A percentile compares a stretch with the other conserved stretches of the same genome.
phyloP scores from a whole-genome alignment of 2,797 vertebrate species.

The Thamnophis elegans region DNA sequence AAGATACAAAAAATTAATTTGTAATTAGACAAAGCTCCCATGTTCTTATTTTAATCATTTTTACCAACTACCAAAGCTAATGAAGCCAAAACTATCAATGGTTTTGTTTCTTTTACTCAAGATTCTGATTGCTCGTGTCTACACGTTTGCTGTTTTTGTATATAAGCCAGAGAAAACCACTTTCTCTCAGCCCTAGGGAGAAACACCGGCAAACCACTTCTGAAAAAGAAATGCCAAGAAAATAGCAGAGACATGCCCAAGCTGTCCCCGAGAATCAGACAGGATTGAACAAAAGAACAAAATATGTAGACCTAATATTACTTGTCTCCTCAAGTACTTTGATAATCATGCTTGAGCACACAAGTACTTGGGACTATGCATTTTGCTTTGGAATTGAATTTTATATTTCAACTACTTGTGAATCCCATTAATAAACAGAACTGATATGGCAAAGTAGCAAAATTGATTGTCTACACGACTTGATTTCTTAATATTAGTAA shows the following conservation, averaged over 20 bases:
- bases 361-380: not conserved
- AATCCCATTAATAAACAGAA: conserved; percentile 1
- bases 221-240: not conserved
- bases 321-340: not conserved
- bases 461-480: not conserved
- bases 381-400: not conserved
- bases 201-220: not conserved
- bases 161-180: not conserved
- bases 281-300: not conserved
- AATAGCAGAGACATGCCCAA: not conserved
- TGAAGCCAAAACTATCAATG: not conserved
- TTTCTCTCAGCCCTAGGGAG: not conserved
- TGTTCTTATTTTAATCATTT: not conserved
- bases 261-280: not conserved
- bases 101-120: not conserved
- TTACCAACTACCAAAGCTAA: not conserved
- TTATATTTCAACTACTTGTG: not conserved
- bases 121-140: not conserved
- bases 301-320: not conserved
- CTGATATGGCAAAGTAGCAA: not conserved
- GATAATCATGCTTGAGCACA: not conserved
- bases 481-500: not conserved
- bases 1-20: not conserved
- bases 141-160: not conserved
- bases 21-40: not conserved